Conservation (phyloP, 2,888 invertebrate genomes). For the Lasiommata megera region DNA sequence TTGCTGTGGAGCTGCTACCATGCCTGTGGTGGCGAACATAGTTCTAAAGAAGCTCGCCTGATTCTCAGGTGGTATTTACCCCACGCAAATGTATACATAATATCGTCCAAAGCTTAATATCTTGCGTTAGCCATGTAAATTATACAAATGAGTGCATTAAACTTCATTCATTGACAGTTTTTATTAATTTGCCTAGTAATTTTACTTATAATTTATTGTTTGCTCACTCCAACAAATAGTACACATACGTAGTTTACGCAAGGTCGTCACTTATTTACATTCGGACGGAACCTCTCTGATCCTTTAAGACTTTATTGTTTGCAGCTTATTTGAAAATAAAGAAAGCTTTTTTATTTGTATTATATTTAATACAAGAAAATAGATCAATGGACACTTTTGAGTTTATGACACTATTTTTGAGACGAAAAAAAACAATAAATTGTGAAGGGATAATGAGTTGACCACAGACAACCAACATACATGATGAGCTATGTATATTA, state of each 20-base stretch:
- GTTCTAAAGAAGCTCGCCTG: constrained; percentile 55
- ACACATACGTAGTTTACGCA: constrained; percentile 52
- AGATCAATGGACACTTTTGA: neutral
- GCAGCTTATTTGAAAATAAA: neutral
- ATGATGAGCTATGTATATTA: too few species aligned
- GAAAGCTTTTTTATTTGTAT: neutral
- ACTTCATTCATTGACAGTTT: constrained; percentile 14
- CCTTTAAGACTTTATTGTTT: neutral
- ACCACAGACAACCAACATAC: too few species aligned
- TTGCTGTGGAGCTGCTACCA: constrained; percentile 72
- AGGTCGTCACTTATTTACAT: constrained; percentile 54
- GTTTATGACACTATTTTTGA: neutral
- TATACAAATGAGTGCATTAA: constrained; percentile 9
- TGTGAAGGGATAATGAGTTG: neutral
- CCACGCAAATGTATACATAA: constrained; percentile 71
- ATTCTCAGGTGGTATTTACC: constrained; percentile 67
- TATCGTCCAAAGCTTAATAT: constrained; percentile 49
- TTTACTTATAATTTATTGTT: constrained; percentile 19
- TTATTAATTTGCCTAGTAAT: constrained; percentile 1
- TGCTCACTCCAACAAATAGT: constrained; percentile 42
- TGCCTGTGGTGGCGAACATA: constrained; percentile 70
- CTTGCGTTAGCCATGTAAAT: constrained; percentile 39
- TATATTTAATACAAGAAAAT: neutral
- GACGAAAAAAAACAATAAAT: neutral
- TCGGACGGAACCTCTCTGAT: neutral